Evolutionary conservation across 2,888 invertebrate genomes (phyloP), one percentile per base, ranked within the genome.

Genomic region (Andrena chrysosceles): DNA sequence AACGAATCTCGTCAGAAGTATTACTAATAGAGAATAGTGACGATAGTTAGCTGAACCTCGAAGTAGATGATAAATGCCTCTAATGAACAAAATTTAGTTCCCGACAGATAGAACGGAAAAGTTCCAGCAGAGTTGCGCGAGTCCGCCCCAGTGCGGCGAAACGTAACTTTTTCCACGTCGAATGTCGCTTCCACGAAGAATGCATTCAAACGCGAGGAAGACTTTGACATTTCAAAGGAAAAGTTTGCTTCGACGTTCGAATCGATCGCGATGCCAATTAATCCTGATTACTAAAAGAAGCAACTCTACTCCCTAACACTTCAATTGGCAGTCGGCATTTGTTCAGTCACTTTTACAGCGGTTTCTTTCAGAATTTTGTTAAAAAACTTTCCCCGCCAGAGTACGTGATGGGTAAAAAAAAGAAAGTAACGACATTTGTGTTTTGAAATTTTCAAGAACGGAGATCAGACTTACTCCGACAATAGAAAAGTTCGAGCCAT

Each of bases 21-120:
- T 8, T 13, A 60, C 2, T 1, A n/a, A 68, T 77, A 78, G 48
- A 62, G 62, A 10, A 68, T 78, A 75, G 78, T 54, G 20, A 16
- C 31, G 48, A 68, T 78, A 78, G 63, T 59, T 76, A 66, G 72
- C 71, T 0, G 2, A 13, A 31, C 0, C 59, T n/a, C 20, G 10
- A 63, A 20, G 26, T 63, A 69, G 62, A 26, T 23, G 33, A 33
- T 56, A 35, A 70, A 33, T 49, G 64, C 42, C 13, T 64, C 59
- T 31, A 77, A 79, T 13, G n/a, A 75, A 63, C 54, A 16, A 42
- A 42, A 42, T 68, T 63, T 16, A 64, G 29, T 79, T 71, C n/a
- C 10, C 60, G n/a, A 60, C 71, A 72, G 49, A 60, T 23, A 77
- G 33, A 35, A 35, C 4, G 35, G 35, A 68, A 69, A 42, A 48